Evolutionary conservation across 2,888 invertebrate species (phyloP).

Genomic region (Apamea crenata): DNA sequence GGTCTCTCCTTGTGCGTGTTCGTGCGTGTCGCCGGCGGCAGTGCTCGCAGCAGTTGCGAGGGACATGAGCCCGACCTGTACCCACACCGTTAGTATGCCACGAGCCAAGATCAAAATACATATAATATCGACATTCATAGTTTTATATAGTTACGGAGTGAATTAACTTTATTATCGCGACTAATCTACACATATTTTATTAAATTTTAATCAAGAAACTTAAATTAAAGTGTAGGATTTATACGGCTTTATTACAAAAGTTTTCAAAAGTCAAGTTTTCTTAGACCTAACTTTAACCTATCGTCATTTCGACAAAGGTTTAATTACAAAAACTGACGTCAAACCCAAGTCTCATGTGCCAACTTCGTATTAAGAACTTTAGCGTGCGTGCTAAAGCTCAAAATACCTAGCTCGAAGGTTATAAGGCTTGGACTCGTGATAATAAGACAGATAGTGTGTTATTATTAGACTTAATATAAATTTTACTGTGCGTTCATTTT

Average conservation of each 20-base stretch:
- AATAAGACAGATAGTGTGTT: neutral
- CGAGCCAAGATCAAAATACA: slow-evolving; percentile 38
- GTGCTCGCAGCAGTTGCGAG: slow-evolving; percentile 95
- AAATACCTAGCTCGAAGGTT: neutral
- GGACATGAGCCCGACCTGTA: slow-evolving; percentile 97
- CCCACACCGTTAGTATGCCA: slow-evolving; percentile 61
- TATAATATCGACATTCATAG: neutral
- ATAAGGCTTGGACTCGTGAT: neutral
- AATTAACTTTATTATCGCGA: neutral
- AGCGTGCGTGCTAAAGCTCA: neutral
- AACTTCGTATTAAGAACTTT: neutral
- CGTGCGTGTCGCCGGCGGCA: slow-evolving; percentile 90
- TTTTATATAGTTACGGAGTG: neutral
- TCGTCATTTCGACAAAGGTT: neutral
- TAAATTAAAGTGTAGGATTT: neutral
- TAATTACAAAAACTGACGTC: neutral
- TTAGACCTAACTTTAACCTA: neutral
- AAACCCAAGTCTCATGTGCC: neutral
- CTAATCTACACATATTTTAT: neutral
- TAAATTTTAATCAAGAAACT: neutral
- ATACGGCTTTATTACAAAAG: neutral
- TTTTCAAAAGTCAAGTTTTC: neutral
- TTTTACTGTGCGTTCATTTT: neutral
- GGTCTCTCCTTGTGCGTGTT: slow-evolving; percentile 77
- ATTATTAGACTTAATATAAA: neutral